Percentiles rank a stretch among this genome's conserved stretches.
Conservation (phyloP, 2,888 invertebrate genomes). For the Leucozona laternaria region DNA sequence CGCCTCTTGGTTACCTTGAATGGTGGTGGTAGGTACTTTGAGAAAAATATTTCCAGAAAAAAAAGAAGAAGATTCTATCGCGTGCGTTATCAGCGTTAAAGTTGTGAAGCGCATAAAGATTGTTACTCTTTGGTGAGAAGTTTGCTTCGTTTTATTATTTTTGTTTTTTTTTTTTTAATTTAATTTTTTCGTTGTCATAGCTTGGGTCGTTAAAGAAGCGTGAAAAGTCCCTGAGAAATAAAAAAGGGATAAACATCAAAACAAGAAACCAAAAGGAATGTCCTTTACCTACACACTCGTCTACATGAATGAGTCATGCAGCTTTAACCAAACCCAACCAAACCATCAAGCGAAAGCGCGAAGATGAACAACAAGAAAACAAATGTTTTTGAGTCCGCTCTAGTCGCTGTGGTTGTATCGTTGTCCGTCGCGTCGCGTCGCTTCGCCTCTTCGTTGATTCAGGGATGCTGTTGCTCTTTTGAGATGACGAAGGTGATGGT, state of each 20-base stretch:
- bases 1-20: conserved; percentile 50
- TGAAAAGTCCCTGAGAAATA: conserved; percentile 69
- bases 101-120: conserved; percentile 69
- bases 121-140: conserved; percentile 38
- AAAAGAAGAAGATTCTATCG: conserved; percentile 66
- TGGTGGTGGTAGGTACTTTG: conserved; percentile 32
- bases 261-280: conserved; percentile 62
- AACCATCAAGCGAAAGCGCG: conserved; percentile 3
- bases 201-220: conserved; percentile 68
- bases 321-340: not conserved
- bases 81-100: conserved; percentile 70
- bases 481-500: conserved; percentile 53
- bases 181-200: conserved; percentile 22
- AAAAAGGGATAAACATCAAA: conserved; percentile 71
- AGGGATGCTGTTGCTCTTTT: conserved; percentile 27
- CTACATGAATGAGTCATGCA: conserved; percentile 59
- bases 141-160: conserved; percentile 18
- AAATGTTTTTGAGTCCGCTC: conserved; percentile 45
- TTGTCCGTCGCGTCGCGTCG: not conserved
- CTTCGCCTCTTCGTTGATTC: conserved; percentile 15
- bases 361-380: conserved; percentile 33
- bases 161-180: not conserved
- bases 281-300: conserved; percentile 54
- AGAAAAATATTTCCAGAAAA: conserved; percentile 59
- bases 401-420: not conserved